Percentiles rank a stretch among this genome's conserved stretches.
These are phyloP conservation scores for Omphaloscelis lunosa DNA, from an alignment of 2,888 invertebrate species.

Conservation along the genomic window DNA sequence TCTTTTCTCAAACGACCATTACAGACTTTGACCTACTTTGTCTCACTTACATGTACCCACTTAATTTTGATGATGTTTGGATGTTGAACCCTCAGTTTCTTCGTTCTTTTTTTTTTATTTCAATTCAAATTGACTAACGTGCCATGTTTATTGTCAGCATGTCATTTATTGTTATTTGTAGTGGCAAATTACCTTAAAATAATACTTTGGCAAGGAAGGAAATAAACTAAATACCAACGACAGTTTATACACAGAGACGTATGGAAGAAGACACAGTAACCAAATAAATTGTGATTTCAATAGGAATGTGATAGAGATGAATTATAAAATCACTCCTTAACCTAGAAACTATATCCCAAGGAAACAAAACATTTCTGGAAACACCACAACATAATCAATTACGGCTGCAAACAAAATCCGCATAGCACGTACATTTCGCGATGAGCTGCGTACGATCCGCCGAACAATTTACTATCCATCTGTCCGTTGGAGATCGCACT, in stretches of 20 bases:
- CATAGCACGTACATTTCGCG: constrained; percentile 38
- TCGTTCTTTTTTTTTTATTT: not conserved
- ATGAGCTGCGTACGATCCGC: constrained; percentile 44
- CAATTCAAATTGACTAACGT: not conserved
- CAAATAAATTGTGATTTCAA: constrained; percentile 11
- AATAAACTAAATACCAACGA: not conserved
- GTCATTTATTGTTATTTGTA: too few relatives aligned
- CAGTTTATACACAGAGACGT: not conserved
- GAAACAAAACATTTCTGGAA: constrained; percentile 22
- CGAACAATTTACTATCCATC: constrained; percentile 74
- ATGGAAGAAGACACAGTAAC: not conserved
- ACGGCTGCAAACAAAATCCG: constrained; percentile 18
- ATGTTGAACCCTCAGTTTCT: not conserved
- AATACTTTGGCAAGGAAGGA: not conserved
- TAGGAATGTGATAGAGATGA: not conserved
- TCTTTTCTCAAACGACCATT: not conserved
- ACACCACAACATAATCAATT: constrained; percentile 17
- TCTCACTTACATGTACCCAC: not conserved
- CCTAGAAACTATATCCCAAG: not conserved
- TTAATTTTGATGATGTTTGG: not conserved
- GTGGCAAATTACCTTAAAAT: not conserved
- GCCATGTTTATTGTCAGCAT: not conserved
- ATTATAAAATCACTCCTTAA: not conserved
- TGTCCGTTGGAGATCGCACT: constrained; percentile 72
- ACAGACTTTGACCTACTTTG: not conserved